Evolutionary conservation across 2,113 vertebrate species (phyloP), one percentile per base, ranked within the genome.

Genomic region (Tetrax tetrax): DNA sequence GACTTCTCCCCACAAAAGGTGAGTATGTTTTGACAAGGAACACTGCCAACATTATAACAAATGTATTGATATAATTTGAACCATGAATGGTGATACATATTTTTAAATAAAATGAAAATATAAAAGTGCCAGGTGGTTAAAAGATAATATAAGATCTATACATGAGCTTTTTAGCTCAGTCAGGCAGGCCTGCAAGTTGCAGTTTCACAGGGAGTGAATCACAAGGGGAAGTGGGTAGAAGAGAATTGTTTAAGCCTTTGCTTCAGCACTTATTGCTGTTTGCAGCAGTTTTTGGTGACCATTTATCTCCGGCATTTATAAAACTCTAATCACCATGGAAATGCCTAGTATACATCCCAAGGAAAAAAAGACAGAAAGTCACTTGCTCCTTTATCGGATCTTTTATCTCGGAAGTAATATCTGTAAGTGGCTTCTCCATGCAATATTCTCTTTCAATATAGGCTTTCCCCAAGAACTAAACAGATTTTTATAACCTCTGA

Each of bases 281-380:
- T 94, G 76, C 80, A 93, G 86, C 72, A 91, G 69, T 92, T 95
- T 66, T 69, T 79, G 79, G 48, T 72, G 65, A 71, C 69, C 61
- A 47, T 87, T 94, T 84, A 81, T 92, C 68, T 93, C 68, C 87
- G 76, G 79, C 83, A 81, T 95, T 91, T 95, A 92, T 89, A 89
- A 90, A 94, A 90, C 74, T 82, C 77, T 84, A 87, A 96, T 95
- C 94, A 91, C 83, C 92, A 61, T 69, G 57, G 83, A 92, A 93
- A 96, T 96, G 65, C 47, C 70, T 79, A 20, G 63, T 31, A 63
- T 33, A 88, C 9, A 78, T 71, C 47, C 20, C 43, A 77, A 65
- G 51, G 22, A 57, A 95, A 83, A 83, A 85, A 81, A 80, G 75
- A 89, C 28, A 68, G 60, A 83, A 93, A 95, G 70, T 89, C 83